Evolutionary conservation across 2,113 vertebrate species (phyloP), one percentile per base, ranked within the genome.

Genomic region (Silurus meridionalis): DNA sequence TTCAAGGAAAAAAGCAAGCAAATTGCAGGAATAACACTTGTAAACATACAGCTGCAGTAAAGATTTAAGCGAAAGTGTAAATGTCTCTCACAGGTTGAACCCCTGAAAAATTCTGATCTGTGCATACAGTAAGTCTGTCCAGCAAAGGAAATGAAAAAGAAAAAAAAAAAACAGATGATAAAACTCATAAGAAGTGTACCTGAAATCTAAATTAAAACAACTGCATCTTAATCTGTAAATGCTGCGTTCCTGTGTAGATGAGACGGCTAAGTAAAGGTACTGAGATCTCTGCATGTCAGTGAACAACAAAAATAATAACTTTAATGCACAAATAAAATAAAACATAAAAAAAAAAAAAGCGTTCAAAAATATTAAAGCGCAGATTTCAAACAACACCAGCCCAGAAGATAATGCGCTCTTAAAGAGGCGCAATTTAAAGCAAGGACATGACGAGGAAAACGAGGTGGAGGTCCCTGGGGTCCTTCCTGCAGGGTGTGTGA

Each of bases 171-270:
- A 75, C 1, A 37, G 37, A 87, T 60, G 67, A 55, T 75, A 77
- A 61, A 82, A 77, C 75, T 37, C 23, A 80, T 10, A 57, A 46
- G 48, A 87, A 85, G 82, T 83, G 83, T 79, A 90, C 88, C 90
- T 90, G 88, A 88, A 89, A 66, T 83, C 84, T 72, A 86, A 58
- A 48, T 58, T 63, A 71, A 19, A 83, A 83, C 3, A 1, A 61
- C 19, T 21, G 78, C 78, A 61, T 61, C 23, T 23, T 80, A 79
- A 79, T 79, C 25, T 21, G 25, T 46, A 80, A 80, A 60, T 28
- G 14, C 78, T 11, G 78, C 37, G 75, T 79, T 17, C 52, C 77
- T 57, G n/a, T 58, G n/a, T 58, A 4, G 53, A 79, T 37, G 78
- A 37, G 57, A 61, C 57, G 48, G 78, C 57, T 80, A 57, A 79